Conservation (phyloP, 2,888 invertebrate genomes). For the Colostygia pectinataria region DNA sequence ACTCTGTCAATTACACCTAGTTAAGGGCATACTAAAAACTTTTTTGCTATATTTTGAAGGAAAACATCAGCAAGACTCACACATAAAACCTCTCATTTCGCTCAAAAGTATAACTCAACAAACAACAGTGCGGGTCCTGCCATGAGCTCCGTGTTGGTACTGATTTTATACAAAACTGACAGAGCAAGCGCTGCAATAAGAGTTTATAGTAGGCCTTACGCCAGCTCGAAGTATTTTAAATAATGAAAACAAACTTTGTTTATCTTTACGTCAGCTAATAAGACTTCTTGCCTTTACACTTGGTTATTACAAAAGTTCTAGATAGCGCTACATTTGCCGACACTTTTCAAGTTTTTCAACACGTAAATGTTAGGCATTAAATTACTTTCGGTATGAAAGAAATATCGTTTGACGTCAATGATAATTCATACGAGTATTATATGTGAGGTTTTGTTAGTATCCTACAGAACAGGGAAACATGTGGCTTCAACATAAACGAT, state of each 20-base stretch:
- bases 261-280: slow-evolving; percentile 35
- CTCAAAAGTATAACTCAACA: slow-evolving; percentile 18
- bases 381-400: slow-evolving; percentile 29
- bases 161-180: no score
- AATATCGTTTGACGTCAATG: slow-evolving; percentile 41
- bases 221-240: slow-evolving; percentile 32
- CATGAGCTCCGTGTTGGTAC: no score
- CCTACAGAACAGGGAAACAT: no score
- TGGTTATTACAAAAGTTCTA: slow-evolving; percentile 37
- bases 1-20: background rate
- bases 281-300: slow-evolving; percentile 36
- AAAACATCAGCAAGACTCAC: slow-evolving; percentile 16
- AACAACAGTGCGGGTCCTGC: no score
- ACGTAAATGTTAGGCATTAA: slow-evolving; percentile 29
- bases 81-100: slow-evolving; percentile 26
- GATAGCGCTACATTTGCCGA: slow-evolving; percentile 27
- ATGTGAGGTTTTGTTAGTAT: no score
- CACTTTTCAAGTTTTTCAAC: slow-evolving; percentile 29
- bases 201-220: no score
- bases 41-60: slow-evolving; percentile 13
- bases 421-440: no score
- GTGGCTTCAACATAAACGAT: no score
- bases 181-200: no score
- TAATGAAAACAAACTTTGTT: slow-evolving; percentile 36
- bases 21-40: slow-evolving; percentile 12